Evolutionary conservation across 2,888 invertebrate genomes (phyloP).

Genomic region (Byasa hedistus): DNA sequence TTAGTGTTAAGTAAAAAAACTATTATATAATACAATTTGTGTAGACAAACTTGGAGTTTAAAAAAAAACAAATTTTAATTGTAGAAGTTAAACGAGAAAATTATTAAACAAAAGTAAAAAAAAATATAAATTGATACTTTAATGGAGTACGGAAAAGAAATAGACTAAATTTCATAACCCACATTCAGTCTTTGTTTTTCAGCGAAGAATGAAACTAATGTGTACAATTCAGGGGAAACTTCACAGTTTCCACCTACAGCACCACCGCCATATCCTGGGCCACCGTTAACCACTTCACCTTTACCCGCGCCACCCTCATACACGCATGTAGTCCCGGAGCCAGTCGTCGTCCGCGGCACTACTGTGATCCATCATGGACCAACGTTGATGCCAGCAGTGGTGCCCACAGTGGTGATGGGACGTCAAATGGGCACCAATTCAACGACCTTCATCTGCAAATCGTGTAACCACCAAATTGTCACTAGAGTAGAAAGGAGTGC

Average conservation of each 20-base stretch:
- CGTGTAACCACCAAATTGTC: conserved; percentile 65
- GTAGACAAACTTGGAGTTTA: too few species aligned
- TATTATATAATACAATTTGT: too few species aligned
- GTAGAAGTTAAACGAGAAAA: too few species aligned
- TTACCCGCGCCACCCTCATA: background rate
- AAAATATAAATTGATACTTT: too few species aligned
- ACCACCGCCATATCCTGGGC: conserved; percentile 23
- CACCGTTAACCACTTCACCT: background rate
- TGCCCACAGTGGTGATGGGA: conserved; percentile 36
- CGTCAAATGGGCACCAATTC: conserved; percentile 49
- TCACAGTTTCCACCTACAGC: conserved; percentile 7
- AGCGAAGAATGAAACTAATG: conserved; percentile 16
- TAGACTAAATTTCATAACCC: too few species aligned
- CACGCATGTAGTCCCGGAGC: conserved; percentile 12
- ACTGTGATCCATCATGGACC: conserved; percentile 29
- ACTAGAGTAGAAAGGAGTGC: conserved; percentile 64
- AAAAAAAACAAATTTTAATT: too few species aligned
- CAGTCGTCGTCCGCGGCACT: conserved; percentile 34
- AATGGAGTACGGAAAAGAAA: too few species aligned
- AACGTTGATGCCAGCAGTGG: conserved; percentile 8
- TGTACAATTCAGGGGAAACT: conserved; percentile 2
- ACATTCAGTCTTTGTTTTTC: background rate
- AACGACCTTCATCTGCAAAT: conserved; percentile 56
- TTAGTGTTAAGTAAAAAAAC: too few species aligned
- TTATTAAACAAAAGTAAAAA: too few species aligned